Conservation (phyloP, 2,888 invertebrate species). For the Apamea monoglypha region DNA sequence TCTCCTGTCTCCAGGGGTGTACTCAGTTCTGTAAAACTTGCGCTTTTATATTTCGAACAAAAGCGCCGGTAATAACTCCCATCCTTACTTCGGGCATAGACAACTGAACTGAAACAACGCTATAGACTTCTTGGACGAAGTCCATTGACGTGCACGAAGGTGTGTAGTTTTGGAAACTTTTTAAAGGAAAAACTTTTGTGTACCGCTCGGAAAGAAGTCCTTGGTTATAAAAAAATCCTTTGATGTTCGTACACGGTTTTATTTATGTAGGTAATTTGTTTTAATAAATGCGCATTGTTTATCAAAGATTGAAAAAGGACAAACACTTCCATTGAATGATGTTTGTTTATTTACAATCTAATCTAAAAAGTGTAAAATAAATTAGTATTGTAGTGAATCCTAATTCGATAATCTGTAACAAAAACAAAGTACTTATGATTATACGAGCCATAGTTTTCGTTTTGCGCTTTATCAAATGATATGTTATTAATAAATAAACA, state of each 20-base stretch:
- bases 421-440: conserved; percentile 18
- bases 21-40: conserved; percentile 81
- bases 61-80: conserved; percentile 84
- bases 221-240: conserved; percentile 55
- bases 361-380: conserved; percentile 22
- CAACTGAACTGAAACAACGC: conserved; percentile 83
- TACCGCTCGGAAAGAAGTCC: conserved; percentile 51
- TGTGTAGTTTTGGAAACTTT: conserved; percentile 81
- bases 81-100: conserved; percentile 72
- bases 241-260: conserved; percentile 41
- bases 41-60: conserved; percentile 82
- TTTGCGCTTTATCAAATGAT: conserved; percentile 8
- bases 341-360: conserved; percentile 26
- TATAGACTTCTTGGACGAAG: conserved; percentile 78
- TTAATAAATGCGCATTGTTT: conserved; percentile 20
- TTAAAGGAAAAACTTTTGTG: conserved; percentile 80
- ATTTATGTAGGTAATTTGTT: conserved; percentile 40
- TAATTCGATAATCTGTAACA: conserved; percentile 23
- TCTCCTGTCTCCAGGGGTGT: conserved; percentile 72
- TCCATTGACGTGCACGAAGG: conserved; percentile 84
- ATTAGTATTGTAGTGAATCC: background rate
- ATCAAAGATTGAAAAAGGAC: background rate
- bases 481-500: background rate
- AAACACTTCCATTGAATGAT: background rate
- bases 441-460: conserved; percentile 3